These are phyloP conservation scores for Eulemur rufifrons DNA, from an alignment of 2,113 vertebrate species.

Conservation along the genomic window DNA sequence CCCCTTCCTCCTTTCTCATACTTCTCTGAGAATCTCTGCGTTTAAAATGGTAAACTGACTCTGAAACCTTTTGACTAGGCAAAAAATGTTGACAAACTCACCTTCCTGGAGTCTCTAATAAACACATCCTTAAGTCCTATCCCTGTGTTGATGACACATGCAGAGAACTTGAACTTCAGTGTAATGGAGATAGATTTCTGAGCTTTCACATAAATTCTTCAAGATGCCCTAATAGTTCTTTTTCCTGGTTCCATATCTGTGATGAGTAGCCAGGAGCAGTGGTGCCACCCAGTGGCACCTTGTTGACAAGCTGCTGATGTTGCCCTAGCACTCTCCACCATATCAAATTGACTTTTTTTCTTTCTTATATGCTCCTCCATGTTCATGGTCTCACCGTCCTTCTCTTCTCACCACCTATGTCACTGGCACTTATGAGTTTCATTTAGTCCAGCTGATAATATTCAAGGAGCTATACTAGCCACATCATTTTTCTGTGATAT, in stretches of 20 bases:
- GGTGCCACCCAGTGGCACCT: constrained; percentile 59
- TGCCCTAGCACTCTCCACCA: neutral
- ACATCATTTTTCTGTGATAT: neutral
- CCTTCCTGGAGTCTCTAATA: neutral
- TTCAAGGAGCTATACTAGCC: neutral
- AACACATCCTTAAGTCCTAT: neutral
- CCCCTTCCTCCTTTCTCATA: neutral
- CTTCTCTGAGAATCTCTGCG: neutral
- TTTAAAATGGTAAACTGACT: constrained; percentile 16
- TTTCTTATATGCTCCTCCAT: neutral
- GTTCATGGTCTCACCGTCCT: neutral
- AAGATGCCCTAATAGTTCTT: neutral
- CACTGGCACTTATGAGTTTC: neutral
- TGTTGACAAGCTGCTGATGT: neutral
- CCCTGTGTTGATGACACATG: neutral
- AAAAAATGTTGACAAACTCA: neutral
- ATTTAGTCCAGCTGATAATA: constrained; percentile 6
- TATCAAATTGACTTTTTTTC: neutral
- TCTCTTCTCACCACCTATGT: neutral
- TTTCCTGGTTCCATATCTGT: neutral
- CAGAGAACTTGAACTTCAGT: neutral
- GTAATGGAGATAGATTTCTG: neutral
- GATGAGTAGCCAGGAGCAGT: neutral
- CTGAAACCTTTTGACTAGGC: constrained; percentile 1
- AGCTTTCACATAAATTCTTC: neutral